These are phyloP conservation scores for Saxicola maurus DNA, from an alignment of 2,797 vertebrate species.

Conservation along the genomic window DNA sequence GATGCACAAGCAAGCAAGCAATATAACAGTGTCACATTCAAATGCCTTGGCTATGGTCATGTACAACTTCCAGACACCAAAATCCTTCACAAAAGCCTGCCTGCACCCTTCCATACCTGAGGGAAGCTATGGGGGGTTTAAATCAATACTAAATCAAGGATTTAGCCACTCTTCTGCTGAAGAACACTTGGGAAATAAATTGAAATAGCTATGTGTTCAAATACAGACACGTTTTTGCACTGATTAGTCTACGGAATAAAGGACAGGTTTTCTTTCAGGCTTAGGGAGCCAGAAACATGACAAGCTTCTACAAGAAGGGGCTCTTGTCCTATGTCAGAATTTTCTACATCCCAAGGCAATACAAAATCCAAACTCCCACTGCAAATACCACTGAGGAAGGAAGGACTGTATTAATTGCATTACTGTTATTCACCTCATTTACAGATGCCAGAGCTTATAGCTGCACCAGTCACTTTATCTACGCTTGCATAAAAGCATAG, in stretches of 20 bases:
- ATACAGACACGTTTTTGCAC: not conserved
- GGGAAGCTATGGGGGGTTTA: not conserved
- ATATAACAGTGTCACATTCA: not conserved
- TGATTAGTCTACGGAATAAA: not conserved
- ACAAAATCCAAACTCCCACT: not conserved
- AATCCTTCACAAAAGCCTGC: not conserved
- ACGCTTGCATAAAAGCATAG: not conserved
- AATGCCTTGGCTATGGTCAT: not conserved
- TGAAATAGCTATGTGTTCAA: not conserved
- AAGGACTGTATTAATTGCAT: not conserved
- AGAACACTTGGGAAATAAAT: not conserved
- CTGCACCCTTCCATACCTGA: not conserved
- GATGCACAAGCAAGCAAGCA: not conserved
- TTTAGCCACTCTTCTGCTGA: not conserved
- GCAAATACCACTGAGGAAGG: not conserved
- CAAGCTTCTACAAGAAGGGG: not conserved
- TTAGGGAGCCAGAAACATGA: not conserved
- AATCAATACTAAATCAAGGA: not conserved
- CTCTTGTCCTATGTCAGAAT: not conserved
- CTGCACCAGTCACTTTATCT: not conserved
- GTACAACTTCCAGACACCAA: not conserved
- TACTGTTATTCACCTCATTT: not conserved
- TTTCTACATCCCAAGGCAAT: not conserved
- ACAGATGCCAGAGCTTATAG: not conserved
- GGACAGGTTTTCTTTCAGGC: fast-evolving